These are phyloP conservation scores for Lasius platythorax DNA, from an alignment of 2,888 invertebrate species.

Conservation along the genomic window DNA sequence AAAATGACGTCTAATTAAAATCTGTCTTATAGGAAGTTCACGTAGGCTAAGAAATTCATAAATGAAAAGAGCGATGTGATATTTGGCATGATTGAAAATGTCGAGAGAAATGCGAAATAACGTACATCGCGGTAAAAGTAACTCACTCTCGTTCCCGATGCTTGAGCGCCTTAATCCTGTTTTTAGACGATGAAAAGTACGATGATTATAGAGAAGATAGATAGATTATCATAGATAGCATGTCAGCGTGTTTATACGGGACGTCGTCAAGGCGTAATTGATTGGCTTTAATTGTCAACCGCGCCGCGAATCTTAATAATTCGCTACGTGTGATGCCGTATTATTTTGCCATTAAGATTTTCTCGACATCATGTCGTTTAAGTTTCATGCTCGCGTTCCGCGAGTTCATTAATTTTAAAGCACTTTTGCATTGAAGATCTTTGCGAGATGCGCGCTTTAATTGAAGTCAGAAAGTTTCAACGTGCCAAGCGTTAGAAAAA, in stretches of 20 bases:
- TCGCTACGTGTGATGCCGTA: neutral
- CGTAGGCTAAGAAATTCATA: neutral
- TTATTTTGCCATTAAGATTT: constrained; percentile 29
- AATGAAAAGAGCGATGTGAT: neutral
- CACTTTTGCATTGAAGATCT: constrained; percentile 19
- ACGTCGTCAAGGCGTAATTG: constrained; percentile 6
- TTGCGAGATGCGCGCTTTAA: neutral
- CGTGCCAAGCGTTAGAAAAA: neutral
- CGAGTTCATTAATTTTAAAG: constrained; percentile 14
- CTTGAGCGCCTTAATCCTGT: constrained; percentile 19
- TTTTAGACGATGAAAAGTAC: constrained; percentile 13
- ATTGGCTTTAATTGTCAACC: constrained; percentile 19
- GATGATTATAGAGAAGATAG: constrained; percentile 3
- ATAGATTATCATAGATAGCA: constrained; percentile 6
- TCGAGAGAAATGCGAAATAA: constrained; percentile 20
- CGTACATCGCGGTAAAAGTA: constrained; percentile 10
- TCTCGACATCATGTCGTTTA: constrained; percentile 23
- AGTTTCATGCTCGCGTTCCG: constrained; percentile 2
- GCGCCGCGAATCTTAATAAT: constrained; percentile 4
- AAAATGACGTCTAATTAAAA: neutral
- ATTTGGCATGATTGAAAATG: neutral
- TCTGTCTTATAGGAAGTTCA: neutral
- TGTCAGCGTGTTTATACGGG: neutral
- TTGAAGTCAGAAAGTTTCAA: constrained; percentile 14
- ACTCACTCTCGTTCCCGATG: constrained; percentile 18